Base-by-base conservation (phyloP, 2,888 invertebrate species). In the Oscheius sp. region DNA sequence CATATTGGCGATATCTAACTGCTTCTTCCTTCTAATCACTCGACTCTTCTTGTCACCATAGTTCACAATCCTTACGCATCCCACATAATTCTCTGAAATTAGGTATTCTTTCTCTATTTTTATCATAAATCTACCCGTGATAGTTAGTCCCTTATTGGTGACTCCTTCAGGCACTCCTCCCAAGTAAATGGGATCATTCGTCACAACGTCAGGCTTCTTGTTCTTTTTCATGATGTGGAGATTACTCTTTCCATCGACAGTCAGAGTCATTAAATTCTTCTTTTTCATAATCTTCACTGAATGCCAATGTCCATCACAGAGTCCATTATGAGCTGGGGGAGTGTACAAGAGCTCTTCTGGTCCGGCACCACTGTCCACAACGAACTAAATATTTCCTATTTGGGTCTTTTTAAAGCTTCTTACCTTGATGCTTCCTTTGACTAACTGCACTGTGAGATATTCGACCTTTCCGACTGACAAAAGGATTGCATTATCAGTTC, bases 231-330 rank as follows among this genome's bases (percentile, higher is more conserved):
- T 90, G 1, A 91, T 92, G 0, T 93, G 92, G 74, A 91, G 90
- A 0, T 92, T 91, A 84, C 91, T 91, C 68, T 91, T 90, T 8
- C 92, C 92, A 88, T 96, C 94, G 1, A 97, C 93, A 0, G 92
- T 91, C 64, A 98, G 89, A 0, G 92, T 91, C 4, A 95, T 92
- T 23, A 95, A 92, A 87, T 94, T 94, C 88, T 93, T 93, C n/a
- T 92, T 92, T 88, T 96, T 96, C 33, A 90, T 61, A 92, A 94
- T 91, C 78, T 82, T 83, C 50, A 95, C 93, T 69, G 90, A 91
- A 86, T 97, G 96, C 96, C 96, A 98, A 66, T 93, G 90, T 55
- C 97, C 96, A 88, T 98, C 95, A 86, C 97, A 98, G 72, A 96
- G 70, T 81, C 91, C 91, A 53, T 75, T 78, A 8, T 58, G 65